Conservation (phyloP, 2,888 invertebrate species). For the Ophioninae sp. region DNA sequence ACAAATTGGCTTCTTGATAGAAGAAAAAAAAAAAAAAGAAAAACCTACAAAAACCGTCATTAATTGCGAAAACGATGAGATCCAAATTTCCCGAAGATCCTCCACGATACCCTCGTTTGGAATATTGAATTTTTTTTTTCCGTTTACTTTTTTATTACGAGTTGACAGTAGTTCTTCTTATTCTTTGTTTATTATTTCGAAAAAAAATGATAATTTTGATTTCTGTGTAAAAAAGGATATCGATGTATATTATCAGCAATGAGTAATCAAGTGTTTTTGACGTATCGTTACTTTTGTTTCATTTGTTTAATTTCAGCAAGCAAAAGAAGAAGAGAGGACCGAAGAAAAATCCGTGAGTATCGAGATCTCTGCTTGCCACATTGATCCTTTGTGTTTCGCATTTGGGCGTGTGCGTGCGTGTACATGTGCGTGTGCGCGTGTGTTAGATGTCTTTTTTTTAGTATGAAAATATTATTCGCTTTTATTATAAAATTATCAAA, state of each 20-base stretch:
- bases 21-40: slow-evolving; percentile 28
- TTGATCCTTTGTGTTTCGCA: slow-evolving; percentile 51
- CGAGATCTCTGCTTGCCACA: slow-evolving; percentile 49
- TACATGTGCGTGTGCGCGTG: neutral
- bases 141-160: neutral
- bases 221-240: slow-evolving; percentile 11
- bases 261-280: slow-evolving; percentile 24
- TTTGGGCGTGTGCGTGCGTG: neutral
- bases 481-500: too few relatives aligned
- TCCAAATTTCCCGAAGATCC: slow-evolving; percentile 57
- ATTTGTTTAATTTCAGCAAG: slow-evolving; percentile 76
- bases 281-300: slow-evolving; percentile 38
- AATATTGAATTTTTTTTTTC: slow-evolving; percentile 20
- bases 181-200: neutral
- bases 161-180: neutral
- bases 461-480: slow-evolving; percentile 21
- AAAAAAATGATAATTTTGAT: neutral
- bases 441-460: neutral
- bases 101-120: slow-evolving; percentile 48
- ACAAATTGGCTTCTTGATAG: slow-evolving; percentile 61
- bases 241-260: slow-evolving; percentile 6
- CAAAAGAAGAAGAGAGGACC: slow-evolving; percentile 78
- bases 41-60: slow-evolving; percentile 15
- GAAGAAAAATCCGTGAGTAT: slow-evolving; percentile 77
- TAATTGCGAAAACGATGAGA: slow-evolving; percentile 58